Percentiles rank a stretch among this genome's conserved stretches.
phyloP scores from a whole-genome alignment of 2,888 invertebrate species.

The Eurytoma adleriae region DNA sequence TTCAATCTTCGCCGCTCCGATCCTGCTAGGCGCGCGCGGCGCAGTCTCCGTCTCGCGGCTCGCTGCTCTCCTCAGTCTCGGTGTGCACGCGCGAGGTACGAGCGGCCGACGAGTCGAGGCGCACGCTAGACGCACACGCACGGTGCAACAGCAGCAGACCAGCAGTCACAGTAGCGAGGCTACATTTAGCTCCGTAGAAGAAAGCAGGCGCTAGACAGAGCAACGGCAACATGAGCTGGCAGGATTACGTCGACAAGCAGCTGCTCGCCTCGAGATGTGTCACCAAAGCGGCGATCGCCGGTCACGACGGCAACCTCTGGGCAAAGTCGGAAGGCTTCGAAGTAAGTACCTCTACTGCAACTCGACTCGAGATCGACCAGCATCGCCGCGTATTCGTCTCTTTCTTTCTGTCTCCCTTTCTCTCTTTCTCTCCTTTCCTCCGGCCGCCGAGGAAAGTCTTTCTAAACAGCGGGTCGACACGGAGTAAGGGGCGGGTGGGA shows the following conservation, averaged over 20 bases:
- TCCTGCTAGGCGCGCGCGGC: conserved; percentile 7
- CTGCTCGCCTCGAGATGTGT: conserved; percentile 96
- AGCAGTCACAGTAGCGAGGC: background rate
- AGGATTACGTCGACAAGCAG: conserved; percentile 98
- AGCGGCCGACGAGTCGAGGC: background rate
- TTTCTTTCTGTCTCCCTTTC: background rate
- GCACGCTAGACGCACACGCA: conserved; percentile 5
- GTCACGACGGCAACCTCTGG: conserved; percentile 97
- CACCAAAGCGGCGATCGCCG: conserved; percentile 95
- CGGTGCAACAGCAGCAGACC: background rate
- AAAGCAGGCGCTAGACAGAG: conserved; percentile 5
- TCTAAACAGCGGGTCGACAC: no score
- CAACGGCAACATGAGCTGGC: conserved; percentile 89
- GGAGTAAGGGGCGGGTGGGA: background rate
- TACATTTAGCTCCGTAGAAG: conserved; percentile 4
- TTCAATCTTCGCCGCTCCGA: background rate
- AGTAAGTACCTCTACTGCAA: conserved; percentile 81
- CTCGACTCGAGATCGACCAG: background rate
- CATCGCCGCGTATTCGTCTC: background rate
- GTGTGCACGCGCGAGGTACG: conserved; percentile 7
- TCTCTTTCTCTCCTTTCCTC: conserved; percentile 3
- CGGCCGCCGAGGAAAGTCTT: background rate
- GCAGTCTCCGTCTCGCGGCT: background rate
- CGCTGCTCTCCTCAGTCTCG: background rate
- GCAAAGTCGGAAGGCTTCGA: conserved; percentile 95